These are phyloP conservation scores for Naja naja DNA, from an alignment of 2,113 vertebrate species.

Conservation along the genomic window DNA sequence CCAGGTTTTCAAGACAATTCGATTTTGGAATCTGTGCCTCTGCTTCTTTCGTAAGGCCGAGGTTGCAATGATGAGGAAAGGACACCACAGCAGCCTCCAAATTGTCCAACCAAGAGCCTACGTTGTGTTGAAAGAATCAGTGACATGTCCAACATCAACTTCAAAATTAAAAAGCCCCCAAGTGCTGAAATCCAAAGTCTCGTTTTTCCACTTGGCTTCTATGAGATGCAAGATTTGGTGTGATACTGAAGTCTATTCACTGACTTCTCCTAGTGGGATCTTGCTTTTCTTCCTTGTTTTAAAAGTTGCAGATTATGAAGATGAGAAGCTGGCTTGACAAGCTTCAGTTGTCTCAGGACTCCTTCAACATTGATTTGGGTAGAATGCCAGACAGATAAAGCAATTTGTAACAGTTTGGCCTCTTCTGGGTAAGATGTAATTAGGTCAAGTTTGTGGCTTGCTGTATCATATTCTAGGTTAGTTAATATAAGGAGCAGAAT, in stretches of 20 bases:
- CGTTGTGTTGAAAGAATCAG: background rate
- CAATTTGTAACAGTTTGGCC: background rate
- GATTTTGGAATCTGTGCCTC: background rate
- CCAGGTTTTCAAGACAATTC: background rate
- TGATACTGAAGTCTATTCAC: background rate
- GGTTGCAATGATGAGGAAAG: background rate
- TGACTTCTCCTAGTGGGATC: background rate
- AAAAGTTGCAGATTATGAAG: background rate
- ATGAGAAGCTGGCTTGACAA: background rate
- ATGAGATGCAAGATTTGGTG: background rate
- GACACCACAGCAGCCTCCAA: background rate
- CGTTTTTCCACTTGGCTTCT: background rate
- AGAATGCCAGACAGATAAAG: background rate
- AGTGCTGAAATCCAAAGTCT: background rate
- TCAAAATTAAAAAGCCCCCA: background rate
- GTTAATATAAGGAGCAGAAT: background rate
- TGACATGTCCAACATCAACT: background rate
- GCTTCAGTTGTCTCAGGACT: background rate
- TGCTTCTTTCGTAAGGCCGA: background rate
- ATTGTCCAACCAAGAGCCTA: background rate
- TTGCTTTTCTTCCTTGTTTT: background rate
- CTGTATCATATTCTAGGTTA: background rate
- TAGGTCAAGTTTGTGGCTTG: background rate
- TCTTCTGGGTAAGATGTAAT: background rate
- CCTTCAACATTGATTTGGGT: background rate